Conservation (phyloP, 2,113 vertebrate genomes). For the Emydura subglobosa region DNA sequence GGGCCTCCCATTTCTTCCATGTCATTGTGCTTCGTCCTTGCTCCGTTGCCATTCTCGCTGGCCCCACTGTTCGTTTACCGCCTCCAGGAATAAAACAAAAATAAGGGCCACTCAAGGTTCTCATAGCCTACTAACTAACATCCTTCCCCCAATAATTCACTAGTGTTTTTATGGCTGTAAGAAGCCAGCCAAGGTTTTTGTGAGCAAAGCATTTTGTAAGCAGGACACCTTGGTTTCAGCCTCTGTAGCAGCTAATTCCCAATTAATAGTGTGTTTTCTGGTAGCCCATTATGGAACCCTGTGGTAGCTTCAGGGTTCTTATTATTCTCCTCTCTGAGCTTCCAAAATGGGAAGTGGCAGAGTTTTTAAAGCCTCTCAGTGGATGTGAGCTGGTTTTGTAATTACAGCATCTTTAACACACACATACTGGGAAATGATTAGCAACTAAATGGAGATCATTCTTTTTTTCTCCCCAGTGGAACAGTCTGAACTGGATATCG, state of each 20-base stretch:
- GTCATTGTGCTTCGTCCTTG: neutral
- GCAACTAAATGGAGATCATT: neutral
- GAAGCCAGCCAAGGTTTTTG: slow-evolving; percentile 46
- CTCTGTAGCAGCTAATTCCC: slow-evolving; percentile 46
- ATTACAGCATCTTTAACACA: slow-evolving; percentile 27
- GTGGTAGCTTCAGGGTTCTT: slow-evolving; percentile 40
- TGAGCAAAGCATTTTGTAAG: neutral
- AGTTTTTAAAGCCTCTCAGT: slow-evolving; percentile 56
- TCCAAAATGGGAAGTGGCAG: slow-evolving; percentile 51
- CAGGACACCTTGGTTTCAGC: slow-evolving; percentile 35
- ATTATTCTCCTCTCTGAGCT: slow-evolving; percentile 49
- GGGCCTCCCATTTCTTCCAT: neutral
- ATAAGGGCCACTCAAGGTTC: slow-evolving; percentile 30
- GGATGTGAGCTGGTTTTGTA: slow-evolving; percentile 46
- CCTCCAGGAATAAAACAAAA: slow-evolving; percentile 7
- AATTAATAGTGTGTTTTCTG: slow-evolving; percentile 39
- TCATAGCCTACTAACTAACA: neutral
- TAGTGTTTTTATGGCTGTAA: slow-evolving; percentile 22
- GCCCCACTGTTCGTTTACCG: slow-evolving; percentile 41
- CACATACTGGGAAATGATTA: neutral
- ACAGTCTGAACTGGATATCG: slow-evolving; percentile 49
- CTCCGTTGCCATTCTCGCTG: neutral
- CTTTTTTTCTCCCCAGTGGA: slow-evolving; percentile 63
- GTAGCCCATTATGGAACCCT: slow-evolving; percentile 62
- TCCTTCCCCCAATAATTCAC: fast-evolving